Evolutionary conservation across 37 sponge, comb jelly and placozoan genomes (phyloP), one percentile per base, ranked within the genome.

Genomic region (Geodia barretti): DNA sequence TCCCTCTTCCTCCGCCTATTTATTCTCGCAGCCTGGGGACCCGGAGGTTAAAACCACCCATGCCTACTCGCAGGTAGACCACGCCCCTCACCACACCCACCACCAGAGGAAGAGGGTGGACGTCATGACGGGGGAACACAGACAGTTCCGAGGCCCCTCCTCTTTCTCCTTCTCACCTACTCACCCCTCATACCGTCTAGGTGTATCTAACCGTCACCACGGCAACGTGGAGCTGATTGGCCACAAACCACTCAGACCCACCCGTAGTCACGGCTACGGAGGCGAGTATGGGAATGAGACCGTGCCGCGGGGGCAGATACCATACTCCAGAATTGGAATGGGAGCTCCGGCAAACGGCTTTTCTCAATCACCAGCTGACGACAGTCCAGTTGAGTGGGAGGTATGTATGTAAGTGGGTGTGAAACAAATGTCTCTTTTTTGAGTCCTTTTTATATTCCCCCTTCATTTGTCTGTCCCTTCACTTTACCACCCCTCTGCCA

Each of bases 361-460:
- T 19, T 36, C 38, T 20, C n/a, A n/a, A n/a, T 23, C 36, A 2
- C 1, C 1, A 29, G 70, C 42, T 1, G 80, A 68, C 20, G 68
- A 23, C 0, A 20, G 24, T 2, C 59, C 68, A 9, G 39, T 75
- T 5, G 70, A 83, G 3, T 83, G 84, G 84, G 84, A 83, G 75
- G 84, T 83, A 29, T 30, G 74, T 62, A 7, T 71, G 28, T 41
- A 17, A 3, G 41, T 54, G 47, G 47, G 33, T 31, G 30, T n/a
- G 39, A 35, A 8, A 29, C 17, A 25, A 23, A 32, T 68, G 68
- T 58, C 67, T 25, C 19, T 79, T 34, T 24, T 4, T 70, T 28
- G 1, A 19, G n/a, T n/a, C n/a, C n/a, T n/a, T n/a, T n/a, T n/a
- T n/a, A n/a, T n/a, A n/a, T n/a, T n/a, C n/a, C n/a, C n/a, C n/a